Base-by-base conservation (phyloP, 2,797 vertebrate genomes). In the Hydrophis major region DNA sequence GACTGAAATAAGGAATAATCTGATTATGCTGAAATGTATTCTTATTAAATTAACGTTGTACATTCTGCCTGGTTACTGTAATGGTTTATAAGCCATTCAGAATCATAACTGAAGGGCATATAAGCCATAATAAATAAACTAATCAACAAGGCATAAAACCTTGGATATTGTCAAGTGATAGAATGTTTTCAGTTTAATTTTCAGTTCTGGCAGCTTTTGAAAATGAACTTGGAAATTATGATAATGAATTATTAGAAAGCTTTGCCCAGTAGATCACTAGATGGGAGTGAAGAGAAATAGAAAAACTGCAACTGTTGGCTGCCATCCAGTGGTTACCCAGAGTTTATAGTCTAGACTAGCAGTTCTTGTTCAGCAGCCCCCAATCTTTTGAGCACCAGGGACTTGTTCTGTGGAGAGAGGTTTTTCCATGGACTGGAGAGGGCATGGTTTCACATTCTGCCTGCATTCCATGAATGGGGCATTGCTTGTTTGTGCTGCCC, bases 371-470 rank as follows among this genome's bases (percentile, higher is more conserved):
- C 27, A 63, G 61, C 11, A 28, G 61, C 11, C 27, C 27, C 27
- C 61, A 13, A 63, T 1, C 25, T 63, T 63, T 63, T 28, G 61
- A 11, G 27, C 27, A 63, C 61, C 61, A 28, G 61, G 61, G 61
- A 63, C 11, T 13, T 3, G 10, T 63, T 63, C 61, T 28, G 61
- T 63, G 11, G 61, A 28, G 11, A 63, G 61, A 28, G 27, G 4
- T 63, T 63, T 63, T 63, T 28, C 11, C 4, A 1, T 0, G 0
- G 27, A 13, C 27, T 0, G 4, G 27, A 63, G 61, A 1, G 3
- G 27, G 27, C 1, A 0, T 63, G 61, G 27, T 12, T 63, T 63
- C 4, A 28, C 10, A 28, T 63, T 11, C 10, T 63, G 27, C 61
- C 27, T 66, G 12, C 61, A 66, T n/a, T 66, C 61, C 4, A 0